These are phyloP conservation scores for Gnatocerus cornutus DNA, from an alignment of 2,888 invertebrate species.

Conservation along the genomic window DNA sequence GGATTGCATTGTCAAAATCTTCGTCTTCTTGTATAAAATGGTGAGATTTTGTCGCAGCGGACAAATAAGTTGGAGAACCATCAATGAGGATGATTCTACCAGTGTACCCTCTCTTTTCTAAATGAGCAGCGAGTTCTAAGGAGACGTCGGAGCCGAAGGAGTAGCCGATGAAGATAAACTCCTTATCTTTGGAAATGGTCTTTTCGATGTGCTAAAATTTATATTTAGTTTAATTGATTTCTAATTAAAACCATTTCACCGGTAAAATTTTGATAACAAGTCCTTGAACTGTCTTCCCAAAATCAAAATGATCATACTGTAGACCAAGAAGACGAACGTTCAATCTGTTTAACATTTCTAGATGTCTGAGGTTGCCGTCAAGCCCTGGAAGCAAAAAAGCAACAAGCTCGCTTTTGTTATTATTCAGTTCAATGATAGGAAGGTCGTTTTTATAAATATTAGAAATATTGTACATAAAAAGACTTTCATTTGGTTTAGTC, in stretches of 20 bases:
- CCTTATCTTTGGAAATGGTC: not conserved
- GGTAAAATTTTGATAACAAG: slow-evolving; percentile 74
- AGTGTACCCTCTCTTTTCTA: slow-evolving; percentile 79
- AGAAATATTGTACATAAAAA: not conserved
- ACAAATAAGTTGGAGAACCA: slow-evolving; percentile 72
- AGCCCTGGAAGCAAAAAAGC: too few species aligned
- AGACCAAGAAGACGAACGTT: too few species aligned
- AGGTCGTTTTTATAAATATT: too few species aligned
- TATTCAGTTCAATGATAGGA: too few species aligned
- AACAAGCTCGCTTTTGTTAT: too few species aligned
- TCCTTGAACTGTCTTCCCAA: slow-evolving; percentile 68
- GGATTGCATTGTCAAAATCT: too few species aligned
- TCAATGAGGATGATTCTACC: slow-evolving; percentile 86
- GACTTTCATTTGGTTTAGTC: not conserved
- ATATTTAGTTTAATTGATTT: not conserved
- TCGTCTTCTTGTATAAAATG: too few species aligned
- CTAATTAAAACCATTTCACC: slow-evolving; percentile 68
- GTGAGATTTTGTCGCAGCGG: too few species aligned
- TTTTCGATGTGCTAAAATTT: slow-evolving; percentile 7
- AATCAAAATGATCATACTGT: too few species aligned
- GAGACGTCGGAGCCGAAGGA: slow-evolving; percentile 89
- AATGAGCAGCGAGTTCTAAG: slow-evolving; percentile 81
- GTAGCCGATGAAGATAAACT: slow-evolving; percentile 81
- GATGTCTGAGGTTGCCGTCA: not conserved
- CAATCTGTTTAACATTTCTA: too few species aligned